Conservation (phyloP, 2,797 vertebrate species). For the Muscicapa striata region DNA sequence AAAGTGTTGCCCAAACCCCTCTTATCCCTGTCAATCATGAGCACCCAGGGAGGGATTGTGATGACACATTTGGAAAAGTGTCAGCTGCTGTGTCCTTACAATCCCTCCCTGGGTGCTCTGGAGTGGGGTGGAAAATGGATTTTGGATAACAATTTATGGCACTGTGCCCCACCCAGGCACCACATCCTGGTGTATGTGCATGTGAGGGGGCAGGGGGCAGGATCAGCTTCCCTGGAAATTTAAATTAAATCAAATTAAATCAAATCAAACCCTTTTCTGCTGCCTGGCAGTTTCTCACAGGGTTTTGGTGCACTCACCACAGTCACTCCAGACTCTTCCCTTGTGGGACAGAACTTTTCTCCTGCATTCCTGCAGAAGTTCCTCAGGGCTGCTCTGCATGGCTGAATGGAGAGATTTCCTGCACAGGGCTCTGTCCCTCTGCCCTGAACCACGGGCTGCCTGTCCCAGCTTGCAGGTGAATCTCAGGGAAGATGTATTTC, state of each 20-base stretch:
- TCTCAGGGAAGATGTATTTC: not conserved
- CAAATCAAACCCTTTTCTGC: not conserved
- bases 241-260: not conserved
- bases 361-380: not conserved
- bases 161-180: not conserved
- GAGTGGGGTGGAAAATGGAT: not conserved
- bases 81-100: not conserved
- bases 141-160: not conserved
- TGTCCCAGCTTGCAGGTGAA: constrained; percentile 22
- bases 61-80: not conserved
- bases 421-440: not conserved
- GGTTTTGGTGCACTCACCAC: not conserved
- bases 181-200: rapidly evolving
- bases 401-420: not conserved
- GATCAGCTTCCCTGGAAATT: not conserved
- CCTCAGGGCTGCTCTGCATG: not conserved
- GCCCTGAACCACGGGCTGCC: not conserved
- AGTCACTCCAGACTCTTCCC: not conserved
- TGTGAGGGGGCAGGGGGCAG: not conserved
- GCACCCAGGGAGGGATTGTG: not conserved
- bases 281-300: not conserved
- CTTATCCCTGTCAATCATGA: not conserved
- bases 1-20: not conserved
- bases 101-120: not conserved
- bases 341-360: not conserved